Evolutionary conservation across 2,113 vertebrate species (phyloP), one percentile per base, ranked within the genome.

Genomic region (Taurulus bubalis): DNA sequence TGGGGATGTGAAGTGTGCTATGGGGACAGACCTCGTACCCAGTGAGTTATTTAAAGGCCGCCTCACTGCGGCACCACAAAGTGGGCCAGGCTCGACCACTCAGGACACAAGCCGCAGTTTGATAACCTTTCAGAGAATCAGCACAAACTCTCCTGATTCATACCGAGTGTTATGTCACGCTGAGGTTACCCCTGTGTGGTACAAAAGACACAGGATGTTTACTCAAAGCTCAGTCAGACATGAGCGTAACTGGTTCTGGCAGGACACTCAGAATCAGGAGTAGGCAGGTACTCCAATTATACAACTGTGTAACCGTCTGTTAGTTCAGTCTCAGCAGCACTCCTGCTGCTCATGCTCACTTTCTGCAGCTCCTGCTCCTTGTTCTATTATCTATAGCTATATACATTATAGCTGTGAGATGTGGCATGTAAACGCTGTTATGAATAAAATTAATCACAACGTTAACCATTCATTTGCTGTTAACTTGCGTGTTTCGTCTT

Each of bases 41-140:
- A 71, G 69, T 15, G 28, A 91, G 90, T 90, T 94, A 91, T 92
- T 91, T 94, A 88, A 90, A 91, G 92, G 79, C 69, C 10, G 69
- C 72, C 70, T 84, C 75, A 53, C 70, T 91, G 91, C 86, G 16
- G 77, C 77, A 80, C 76, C 62, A 77, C 82, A 78, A 91, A 91
- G 83, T 91, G 79, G 89, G 91, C 83, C 92, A 89, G 71, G 53
- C 75, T 82, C 20, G 6, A 64, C 69, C 72, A 32, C 77, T 82
- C 45, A 24, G n/a, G 69, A 75, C 65, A 58, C 16, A 22, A n/a
- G 79, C 70, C 68, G 24, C 66, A 36, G 32, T 75, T 82, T 71
- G 70, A 67, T 75, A 64, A 40, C 70, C 62, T 82, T 87, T 84
- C 76, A 82, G 66, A 73, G 71, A 11, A 66, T 81, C 67, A 83